phyloP scores from a whole-genome alignment of 2,888 invertebrate species.

The Galerucella calmariensis region DNA sequence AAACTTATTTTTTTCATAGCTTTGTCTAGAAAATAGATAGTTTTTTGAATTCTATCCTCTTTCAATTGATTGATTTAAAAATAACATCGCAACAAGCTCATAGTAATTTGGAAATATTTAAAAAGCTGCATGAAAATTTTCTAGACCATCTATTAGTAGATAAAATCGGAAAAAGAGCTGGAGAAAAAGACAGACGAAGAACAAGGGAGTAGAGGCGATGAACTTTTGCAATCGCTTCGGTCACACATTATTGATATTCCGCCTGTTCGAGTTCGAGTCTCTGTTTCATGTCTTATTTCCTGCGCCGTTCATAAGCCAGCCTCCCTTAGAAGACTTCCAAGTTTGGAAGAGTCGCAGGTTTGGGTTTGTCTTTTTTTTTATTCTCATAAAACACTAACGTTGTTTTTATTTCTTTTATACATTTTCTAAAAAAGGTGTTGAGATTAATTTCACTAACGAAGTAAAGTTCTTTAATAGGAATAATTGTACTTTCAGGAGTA shows the following conservation, averaged over 20 bases:
- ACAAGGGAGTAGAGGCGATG: slow-evolving; percentile 11
- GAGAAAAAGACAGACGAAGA: slow-evolving; percentile 1
- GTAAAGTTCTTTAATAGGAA: neutral
- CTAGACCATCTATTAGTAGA: neutral
- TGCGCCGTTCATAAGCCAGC: slow-evolving; percentile 12
- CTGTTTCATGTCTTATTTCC: slow-evolving; percentile 16
- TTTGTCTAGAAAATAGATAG: too few species aligned
- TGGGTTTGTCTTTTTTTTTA: neutral
- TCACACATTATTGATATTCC: slow-evolving; percentile 22
- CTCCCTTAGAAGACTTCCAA: slow-evolving; percentile 2
- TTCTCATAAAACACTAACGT: neutral
- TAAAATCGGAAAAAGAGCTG: slow-evolving; percentile 1
- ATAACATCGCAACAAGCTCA: too few species aligned
- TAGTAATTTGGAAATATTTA: too few species aligned
- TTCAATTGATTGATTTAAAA: too few species aligned
- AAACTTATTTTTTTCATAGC: too few species aligned
- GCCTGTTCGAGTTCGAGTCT: slow-evolving; percentile 13
- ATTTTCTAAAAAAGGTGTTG: neutral
- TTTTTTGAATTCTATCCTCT: too few species aligned
- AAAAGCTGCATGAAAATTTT: neutral
- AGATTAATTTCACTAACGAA: neutral
- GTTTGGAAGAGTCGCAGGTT: slow-evolving; percentile 2
- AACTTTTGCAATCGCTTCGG: slow-evolving; percentile 17
- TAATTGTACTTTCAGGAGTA: too few species aligned
- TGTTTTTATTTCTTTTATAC: neutral